Evolutionary conservation across 1,140 invertebrate species (phyloP).

Genomic region (Andrena cerasifolii): DNA sequence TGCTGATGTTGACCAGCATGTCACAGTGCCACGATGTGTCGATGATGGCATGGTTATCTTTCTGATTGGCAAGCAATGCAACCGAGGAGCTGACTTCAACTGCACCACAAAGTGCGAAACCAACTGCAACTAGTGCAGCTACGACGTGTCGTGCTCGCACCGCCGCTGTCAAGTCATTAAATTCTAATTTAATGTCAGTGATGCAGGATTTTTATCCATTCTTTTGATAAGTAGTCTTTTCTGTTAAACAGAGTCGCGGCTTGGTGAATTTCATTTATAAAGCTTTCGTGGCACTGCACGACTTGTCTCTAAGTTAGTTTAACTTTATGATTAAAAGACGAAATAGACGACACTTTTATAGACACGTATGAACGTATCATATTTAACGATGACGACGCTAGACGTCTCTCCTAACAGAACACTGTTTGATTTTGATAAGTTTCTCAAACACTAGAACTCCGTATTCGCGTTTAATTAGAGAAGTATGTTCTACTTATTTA

Average conservation of each 20-base stretch:
- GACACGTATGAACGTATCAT: not conserved
- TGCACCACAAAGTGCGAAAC: slow-evolving; percentile 83
- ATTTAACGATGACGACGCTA: slow-evolving; percentile 27
- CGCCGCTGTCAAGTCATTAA: slow-evolving; percentile 75
- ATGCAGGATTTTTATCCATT: not conserved
- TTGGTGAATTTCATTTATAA: too few species aligned
- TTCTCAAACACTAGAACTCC: slow-evolving; percentile 33
- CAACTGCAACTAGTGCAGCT: slow-evolving; percentile 81
- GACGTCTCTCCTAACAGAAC: slow-evolving; percentile 16
- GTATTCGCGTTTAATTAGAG: not conserved
- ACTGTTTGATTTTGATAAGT: slow-evolving; percentile 56
- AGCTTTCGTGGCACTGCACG: too few species aligned
- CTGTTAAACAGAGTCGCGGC: too few species aligned
- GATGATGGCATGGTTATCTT: slow-evolving; percentile 80
- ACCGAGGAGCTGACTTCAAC: slow-evolving; percentile 84
- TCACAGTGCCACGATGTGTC: slow-evolving; percentile 81
- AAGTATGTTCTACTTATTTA: not conserved
- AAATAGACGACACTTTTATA: not conserved
- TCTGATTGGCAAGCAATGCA: slow-evolving; percentile 82
- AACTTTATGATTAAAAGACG: not conserved
- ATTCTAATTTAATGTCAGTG: not conserved
- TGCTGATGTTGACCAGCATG: slow-evolving; percentile 78
- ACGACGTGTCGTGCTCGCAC: slow-evolving; percentile 83
- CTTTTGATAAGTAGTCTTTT: too few species aligned
- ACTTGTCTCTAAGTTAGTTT: too few species aligned